Percentiles rank a stretch among this genome's conserved stretches.
phyloP scores from a whole-genome alignment of 2,888 invertebrate genomes.

The Ornithoptera priamus region DNA sequence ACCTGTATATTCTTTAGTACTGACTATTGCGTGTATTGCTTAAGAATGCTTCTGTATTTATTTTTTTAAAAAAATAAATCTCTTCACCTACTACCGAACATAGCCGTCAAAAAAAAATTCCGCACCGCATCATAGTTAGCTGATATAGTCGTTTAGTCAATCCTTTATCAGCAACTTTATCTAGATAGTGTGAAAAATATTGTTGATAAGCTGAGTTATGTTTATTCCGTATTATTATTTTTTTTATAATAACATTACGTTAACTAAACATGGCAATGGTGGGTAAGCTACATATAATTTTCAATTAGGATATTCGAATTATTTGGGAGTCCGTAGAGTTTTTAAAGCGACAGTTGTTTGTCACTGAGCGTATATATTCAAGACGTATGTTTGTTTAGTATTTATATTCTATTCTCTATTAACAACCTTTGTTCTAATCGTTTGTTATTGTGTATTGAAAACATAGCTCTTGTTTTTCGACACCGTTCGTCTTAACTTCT shows the following conservation, averaged over 20 bases:
- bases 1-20: not conserved
- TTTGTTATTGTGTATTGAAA: constrained; percentile 67
- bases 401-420: constrained; percentile 69
- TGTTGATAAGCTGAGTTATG: too few species aligned
- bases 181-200: not conserved
- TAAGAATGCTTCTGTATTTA: not conserved
- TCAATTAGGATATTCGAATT: not conserved
- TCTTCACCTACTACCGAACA: too few species aligned
- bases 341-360: constrained; percentile 33
- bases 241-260: not conserved
- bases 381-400: constrained; percentile 60
- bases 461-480: constrained; percentile 60
- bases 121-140: not conserved
- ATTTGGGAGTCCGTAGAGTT: constrained; percentile 8
- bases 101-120: not conserved
- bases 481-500: constrained; percentile 28
- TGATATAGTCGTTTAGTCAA: not conserved
- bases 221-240: not conserved
- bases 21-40: not conserved
- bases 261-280: not conserved
- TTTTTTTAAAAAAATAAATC: too few species aligned
- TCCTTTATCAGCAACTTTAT: not conserved
- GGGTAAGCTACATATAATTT: not conserved
- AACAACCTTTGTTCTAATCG: constrained; percentile 69
- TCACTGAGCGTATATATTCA: constrained; percentile 8